Conservation (phyloP, 1,140 invertebrate genomes). For the Drusus annulatus region DNA sequence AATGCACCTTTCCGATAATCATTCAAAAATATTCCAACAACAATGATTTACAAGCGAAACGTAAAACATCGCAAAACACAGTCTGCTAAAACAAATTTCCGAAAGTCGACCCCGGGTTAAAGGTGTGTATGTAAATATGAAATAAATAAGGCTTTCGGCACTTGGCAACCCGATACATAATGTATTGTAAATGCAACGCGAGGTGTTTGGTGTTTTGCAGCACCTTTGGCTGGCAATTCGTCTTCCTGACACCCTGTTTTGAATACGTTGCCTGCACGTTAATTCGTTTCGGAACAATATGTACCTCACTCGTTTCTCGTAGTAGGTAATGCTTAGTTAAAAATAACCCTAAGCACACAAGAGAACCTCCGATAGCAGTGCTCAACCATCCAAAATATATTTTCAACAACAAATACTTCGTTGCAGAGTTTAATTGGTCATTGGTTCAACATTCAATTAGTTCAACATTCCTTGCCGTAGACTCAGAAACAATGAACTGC, state of each 20-base stretch:
- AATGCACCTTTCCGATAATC: too few species aligned
- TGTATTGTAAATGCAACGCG: too few species aligned
- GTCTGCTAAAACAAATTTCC: not conserved
- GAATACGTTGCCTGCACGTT: constrained; percentile 37
- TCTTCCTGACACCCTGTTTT: constrained; percentile 21
- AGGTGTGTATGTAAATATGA: constrained; percentile 12
- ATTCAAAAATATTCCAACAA: too few species aligned
- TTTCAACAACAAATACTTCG: too few species aligned
- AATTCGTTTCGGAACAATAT: constrained; percentile 47
- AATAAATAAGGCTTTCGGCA: not conserved
- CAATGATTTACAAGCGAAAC: not conserved
- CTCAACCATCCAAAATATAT: too few species aligned
- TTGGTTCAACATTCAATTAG: too few species aligned
- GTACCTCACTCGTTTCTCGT: constrained; percentile 52
- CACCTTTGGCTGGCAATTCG: constrained; percentile 17
- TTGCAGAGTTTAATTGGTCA: too few species aligned
- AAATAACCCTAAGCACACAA: constrained; percentile 56
- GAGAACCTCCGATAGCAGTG: not conserved
- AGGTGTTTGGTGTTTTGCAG: constrained; percentile 2
- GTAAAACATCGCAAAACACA: constrained; percentile 1
- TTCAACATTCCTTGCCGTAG: too few species aligned
- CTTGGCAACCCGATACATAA: too few species aligned
- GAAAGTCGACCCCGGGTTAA: not conserved
- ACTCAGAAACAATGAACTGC: too few species aligned
- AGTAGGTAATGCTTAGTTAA: constrained; percentile 52